Conservation (phyloP, 2,797 vertebrate genomes). For the Acanthis flammea region DNA sequence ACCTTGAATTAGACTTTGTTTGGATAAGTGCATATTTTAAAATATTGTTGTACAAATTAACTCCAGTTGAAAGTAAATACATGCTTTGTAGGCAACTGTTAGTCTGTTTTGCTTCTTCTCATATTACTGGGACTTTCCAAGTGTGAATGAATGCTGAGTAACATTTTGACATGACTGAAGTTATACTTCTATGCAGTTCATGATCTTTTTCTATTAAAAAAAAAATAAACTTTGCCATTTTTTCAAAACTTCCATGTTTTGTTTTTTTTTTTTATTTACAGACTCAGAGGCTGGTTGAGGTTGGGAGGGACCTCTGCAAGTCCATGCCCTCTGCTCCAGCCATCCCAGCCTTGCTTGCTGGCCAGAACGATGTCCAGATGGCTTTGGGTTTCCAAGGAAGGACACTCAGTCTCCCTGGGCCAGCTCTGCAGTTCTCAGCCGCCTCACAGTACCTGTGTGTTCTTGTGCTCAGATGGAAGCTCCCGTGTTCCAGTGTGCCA, state of each 20-base stretch:
- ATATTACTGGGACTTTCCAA: background rate
- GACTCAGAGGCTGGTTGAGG: background rate
- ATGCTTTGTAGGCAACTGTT: background rate
- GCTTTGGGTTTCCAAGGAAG: background rate
- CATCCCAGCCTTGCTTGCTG: background rate
- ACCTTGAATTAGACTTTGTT: conserved; percentile 10
- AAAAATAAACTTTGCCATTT: background rate
- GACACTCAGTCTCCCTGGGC: background rate
- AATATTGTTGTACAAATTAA: background rate
- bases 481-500: background rate
- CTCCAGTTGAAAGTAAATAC: conserved; percentile 33
- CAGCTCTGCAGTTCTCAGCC: background rate
- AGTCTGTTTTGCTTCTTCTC: background rate
- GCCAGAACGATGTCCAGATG: background rate
- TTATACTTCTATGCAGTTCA: background rate
- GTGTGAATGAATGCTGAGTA: background rate
- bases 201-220: conserved; percentile 12
- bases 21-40: conserved; percentile 21
- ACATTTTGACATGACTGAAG: background rate
- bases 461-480: background rate
- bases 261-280: background rate
- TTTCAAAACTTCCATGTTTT: background rate
- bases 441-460: background rate
- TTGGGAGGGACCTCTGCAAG: background rate
- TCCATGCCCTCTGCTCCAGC: background rate